Evolutionary conservation across 2,797 vertebrate genomes (phyloP).

Genomic region (Propithecus deckenii): DNA sequence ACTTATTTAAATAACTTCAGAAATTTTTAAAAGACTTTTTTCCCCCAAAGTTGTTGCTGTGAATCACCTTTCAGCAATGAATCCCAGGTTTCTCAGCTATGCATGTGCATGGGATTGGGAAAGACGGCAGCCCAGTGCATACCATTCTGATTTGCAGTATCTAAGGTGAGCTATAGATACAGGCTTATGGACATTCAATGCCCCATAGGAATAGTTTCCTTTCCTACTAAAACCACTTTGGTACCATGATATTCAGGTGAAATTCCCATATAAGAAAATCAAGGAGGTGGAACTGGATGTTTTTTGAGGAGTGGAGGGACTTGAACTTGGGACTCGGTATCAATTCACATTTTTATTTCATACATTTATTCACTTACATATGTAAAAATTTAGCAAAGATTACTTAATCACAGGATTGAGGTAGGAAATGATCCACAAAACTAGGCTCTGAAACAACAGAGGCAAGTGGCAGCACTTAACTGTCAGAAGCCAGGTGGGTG

Average conservation of each 20-base stretch:
- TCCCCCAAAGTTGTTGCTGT: neutral
- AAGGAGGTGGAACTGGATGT: neutral
- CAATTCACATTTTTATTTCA: neutral
- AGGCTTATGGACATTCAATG: neutral
- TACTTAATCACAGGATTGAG: neutral
- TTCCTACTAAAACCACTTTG: neutral
- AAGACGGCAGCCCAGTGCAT: neutral
- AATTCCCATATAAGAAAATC: neutral
- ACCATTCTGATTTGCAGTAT: neutral
- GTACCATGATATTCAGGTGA: neutral
- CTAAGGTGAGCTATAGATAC: neutral
- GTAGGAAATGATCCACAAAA: neutral
- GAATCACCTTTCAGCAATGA: neutral
- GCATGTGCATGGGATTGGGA: neutral
- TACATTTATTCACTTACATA: neutral
- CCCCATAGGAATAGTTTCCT: neutral
- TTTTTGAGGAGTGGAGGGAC: neutral
- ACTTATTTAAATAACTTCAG: neutral
- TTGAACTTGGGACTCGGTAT: neutral
- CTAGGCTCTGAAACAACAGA: neutral
- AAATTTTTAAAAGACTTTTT: neutral
- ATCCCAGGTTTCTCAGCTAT: neutral
- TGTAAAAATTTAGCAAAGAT: neutral
- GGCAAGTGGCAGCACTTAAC: neutral
- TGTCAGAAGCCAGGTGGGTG: neutral